Base-by-base conservation (phyloP, 2,113 vertebrate species). In the Tenebrosternarchus preto region DNA sequence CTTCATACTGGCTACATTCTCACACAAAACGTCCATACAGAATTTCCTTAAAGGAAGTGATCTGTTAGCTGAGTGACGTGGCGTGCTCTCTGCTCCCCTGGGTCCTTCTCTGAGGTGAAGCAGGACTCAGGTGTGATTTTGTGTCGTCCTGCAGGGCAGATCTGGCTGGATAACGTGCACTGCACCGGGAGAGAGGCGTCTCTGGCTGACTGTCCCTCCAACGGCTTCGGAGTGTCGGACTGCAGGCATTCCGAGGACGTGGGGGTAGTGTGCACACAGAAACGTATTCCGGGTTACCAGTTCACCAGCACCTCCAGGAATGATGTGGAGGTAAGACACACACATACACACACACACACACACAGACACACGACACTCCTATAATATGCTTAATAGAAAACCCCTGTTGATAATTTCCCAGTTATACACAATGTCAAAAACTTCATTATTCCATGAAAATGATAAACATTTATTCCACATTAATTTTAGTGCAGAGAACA, bases 241-340 rank as follows among this genome's bases (percentile, higher is more conserved):
- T 99, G 97, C 92, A 97, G 95, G 29, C 97, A 99, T 86, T 93
- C 91, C 0, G 97, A 99, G 64, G 97, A 99, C 0, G 97, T 97
- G 15, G 94, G 96, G 0, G 95, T 99, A 69, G 88, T 95, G 29
- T 99, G 97, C 90, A 94, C 89, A 17, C 94, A 95, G 15, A 96
- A 93, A 29, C 94, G 96, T 74, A 96, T 99, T 88, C 93, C 95
- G 0, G 97, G 97, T 64, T 98, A 95, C 93, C 94, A 90, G 83
- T 95, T 95, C 73, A 93, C 95, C 86, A 94, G 90, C 81, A 92
- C 91, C 0, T 56, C 93, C 20, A 87, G 89, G 61, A 95, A 92
- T 69, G 91, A 90, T 0, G 85, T 94, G 0, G 94, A 95, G 95
- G 97, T 96, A 92, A 15, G 7, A 77, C 6, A 73, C 22, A 27